These are phyloP conservation scores for Venusia cambrica DNA, from an alignment of 2,888 invertebrate species.

Conservation along the genomic window DNA sequence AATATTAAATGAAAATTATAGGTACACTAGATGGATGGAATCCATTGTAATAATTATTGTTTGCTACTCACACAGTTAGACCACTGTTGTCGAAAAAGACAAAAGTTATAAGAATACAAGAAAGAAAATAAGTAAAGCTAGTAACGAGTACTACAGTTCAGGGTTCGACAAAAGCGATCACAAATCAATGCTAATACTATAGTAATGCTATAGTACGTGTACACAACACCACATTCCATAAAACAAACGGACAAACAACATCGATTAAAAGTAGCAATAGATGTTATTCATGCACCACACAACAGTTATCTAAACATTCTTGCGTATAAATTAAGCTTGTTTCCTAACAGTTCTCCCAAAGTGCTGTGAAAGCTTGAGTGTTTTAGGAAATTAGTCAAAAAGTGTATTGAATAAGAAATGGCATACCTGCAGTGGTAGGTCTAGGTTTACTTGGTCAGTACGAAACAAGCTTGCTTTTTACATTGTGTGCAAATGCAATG, in stretches of 20 bases:
- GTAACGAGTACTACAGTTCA: conserved; percentile 32
- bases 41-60: conserved; percentile 20
- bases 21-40: conserved; percentile 10
- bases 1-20: too few relatives aligned
- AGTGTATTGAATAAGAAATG: conserved; percentile 5
- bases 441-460: conserved; percentile 26
- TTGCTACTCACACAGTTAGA: conserved; percentile 53
- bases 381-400: conserved; percentile 7
- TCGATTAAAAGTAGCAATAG: conserved; percentile 56
- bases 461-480: conserved; percentile 38
- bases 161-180: conserved; percentile 67
- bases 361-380: conserved; percentile 16
- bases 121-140: conserved; percentile 18
- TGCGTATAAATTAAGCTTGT: conserved; percentile 36
- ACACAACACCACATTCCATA: conserved; percentile 74
- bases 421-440: conserved; percentile 9
- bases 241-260: conserved; percentile 46
- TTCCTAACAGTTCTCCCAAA: conserved; percentile 28
- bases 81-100: conserved; percentile 56
- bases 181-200: conserved; percentile 41
- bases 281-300: conserved; percentile 81
- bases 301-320: conserved; percentile 31
- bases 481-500: conserved; percentile 26
- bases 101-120: conserved; percentile 12
- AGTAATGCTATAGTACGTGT: conserved; percentile 40